Evolutionary conservation across 2,797 vertebrate species (phyloP).

Genomic region (Megalops cyprinoides): DNA sequence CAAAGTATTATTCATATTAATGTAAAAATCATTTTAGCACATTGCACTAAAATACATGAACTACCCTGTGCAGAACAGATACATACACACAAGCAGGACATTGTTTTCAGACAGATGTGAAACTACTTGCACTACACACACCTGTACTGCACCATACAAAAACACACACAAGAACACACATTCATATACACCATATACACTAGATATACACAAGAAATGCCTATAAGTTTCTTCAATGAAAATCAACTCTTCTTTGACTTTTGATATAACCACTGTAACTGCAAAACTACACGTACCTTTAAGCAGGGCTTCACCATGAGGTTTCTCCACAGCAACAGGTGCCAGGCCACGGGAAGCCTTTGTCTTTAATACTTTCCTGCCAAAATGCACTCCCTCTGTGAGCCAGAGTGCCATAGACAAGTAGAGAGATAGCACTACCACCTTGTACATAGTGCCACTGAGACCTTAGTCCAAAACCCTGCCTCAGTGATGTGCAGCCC

Average conservation of each 20-base stretch:
- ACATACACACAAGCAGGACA: neutral
- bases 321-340: neutral
- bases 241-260: neutral
- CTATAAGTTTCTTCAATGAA: too few relatives aligned
- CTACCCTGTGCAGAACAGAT: too few relatives aligned
- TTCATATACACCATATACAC: too few relatives aligned
- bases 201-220: neutral
- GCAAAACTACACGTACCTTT: neutral
- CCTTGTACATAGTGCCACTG: neutral
- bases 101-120: neutral
- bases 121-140: neutral
- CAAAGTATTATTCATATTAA: too few relatives aligned
- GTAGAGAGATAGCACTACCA: neutral
- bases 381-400: neutral
- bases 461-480: neutral
- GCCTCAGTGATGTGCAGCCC: too few relatives aligned
- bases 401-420: neutral
- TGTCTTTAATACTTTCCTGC: neutral
- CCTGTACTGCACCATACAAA: neutral
- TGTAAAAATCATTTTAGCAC: too few relatives aligned
- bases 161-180: neutral
- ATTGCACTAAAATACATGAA: too few relatives aligned
- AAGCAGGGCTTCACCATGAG: neutral
- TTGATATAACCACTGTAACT: neutral
- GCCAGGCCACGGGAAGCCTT: neutral